These are phyloP conservation scores for Orthonychiurus folsomi DNA, from an alignment of 2,888 invertebrate species.

Conservation along the genomic window DNA sequence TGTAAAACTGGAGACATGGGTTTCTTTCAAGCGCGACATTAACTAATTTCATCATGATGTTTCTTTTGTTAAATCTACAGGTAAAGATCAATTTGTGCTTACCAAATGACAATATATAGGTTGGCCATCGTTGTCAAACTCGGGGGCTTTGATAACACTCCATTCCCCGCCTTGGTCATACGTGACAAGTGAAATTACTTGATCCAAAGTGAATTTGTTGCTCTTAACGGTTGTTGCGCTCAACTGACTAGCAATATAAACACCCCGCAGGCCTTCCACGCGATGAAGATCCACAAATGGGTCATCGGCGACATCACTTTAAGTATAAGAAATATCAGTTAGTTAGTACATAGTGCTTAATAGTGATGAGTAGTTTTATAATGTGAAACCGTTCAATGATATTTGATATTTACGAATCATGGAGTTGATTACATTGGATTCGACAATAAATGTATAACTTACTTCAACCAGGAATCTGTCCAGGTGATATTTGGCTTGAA, in stretches of 20 bases:
- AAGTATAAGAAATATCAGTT: conserved; percentile 39
- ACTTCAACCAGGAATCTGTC: conserved; percentile 75
- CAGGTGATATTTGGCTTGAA: conserved; percentile 74
- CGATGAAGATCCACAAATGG: conserved; percentile 80
- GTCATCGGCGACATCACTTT: conserved; percentile 66
- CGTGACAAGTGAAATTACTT: conserved; percentile 68
- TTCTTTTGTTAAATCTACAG: background rate
- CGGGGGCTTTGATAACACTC: conserved; percentile 64
- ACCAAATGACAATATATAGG: conserved; percentile 56
- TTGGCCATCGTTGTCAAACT: conserved; percentile 58
- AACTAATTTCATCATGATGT: conserved; percentile 21
- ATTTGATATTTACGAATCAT: conserved; percentile 11
- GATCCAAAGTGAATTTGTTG: conserved; percentile 53
- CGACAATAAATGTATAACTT: conserved; percentile 44
- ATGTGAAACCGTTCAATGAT: no score
- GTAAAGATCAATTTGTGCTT: conserved; percentile 14
- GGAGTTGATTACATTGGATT: conserved; percentile 14
- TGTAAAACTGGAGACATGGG: conserved; percentile 37
- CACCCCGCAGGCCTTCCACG: conserved; percentile 75
- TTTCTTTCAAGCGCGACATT: conserved; percentile 3
- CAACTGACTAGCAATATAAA: conserved; percentile 79
- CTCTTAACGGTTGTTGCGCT: conserved; percentile 42
- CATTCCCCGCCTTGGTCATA: conserved; percentile 81
- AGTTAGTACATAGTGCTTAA: conserved; percentile 9
- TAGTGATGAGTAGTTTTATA: no score